Base-by-base conservation (phyloP, 2,888 invertebrate species). In the Cyclophora punctaria region DNA sequence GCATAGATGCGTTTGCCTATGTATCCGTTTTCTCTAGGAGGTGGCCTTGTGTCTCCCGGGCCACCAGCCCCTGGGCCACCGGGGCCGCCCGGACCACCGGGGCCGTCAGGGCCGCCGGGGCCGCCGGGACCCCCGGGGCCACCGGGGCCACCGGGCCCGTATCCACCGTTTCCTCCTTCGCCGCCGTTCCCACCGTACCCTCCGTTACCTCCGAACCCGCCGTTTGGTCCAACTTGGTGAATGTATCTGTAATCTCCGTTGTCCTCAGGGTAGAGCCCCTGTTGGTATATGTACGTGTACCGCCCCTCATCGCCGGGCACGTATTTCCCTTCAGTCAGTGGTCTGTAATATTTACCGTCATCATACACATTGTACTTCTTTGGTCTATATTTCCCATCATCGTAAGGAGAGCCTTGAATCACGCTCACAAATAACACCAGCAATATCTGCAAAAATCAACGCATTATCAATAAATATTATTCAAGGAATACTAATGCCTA, bases 221-320 rank as follows among this genome's bases (percentile, higher is more conserved):
- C 80, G 44, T 73, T 56, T 2, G 83, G 83, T 3, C 80, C 77
- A 0, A 73, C 83, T 34, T 79, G 69, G 57, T 90, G 90, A 0
- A 86, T 76, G 58, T 90, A 90, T 52, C 88, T 79, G 7, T 89
- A 90, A 46, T 85, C 79, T n/a, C 84, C 85, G n/a, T 89, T 88
- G 48, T 73, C 78, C 35, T 64, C 71, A 2, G 76, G 80, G 46
- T 80, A 80, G n/a, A 80, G 56, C 0, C 75, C 75, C 54, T 78
- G 77, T 44, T 71, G 63, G 43, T 82, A 83, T 41, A 87, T 78
- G 47, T 90, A 90, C 0, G 77, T 79, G 62, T 91, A 91, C 61
- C 74, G 82, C 5, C 91, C 91, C 55, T 90, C 89, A 44, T 90
- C 81, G 2, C 90, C 84, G 0, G 87, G 90, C 33, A 81, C 57